Evolutionary conservation across 2,113 vertebrate species (phyloP).

Genomic region (Equus przewalskii): DNA sequence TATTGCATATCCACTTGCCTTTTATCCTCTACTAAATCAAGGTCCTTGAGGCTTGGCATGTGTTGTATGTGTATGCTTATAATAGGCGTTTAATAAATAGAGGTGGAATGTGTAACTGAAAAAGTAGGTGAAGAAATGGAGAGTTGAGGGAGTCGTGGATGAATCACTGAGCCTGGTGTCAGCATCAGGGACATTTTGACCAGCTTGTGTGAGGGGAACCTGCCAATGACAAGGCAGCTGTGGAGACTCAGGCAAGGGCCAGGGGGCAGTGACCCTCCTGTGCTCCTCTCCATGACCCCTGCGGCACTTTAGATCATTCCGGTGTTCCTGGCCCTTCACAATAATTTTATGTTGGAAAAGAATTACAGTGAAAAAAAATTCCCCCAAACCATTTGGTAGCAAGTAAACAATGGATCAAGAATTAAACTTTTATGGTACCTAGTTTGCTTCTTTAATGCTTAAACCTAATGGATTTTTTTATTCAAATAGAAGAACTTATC

Average conservation of each 20-base stretch:
- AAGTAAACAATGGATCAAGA: background rate
- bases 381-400: background rate
- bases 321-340: background rate
- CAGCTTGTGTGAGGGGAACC: background rate
- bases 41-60: background rate
- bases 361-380: background rate
- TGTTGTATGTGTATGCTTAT: background rate
- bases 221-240: background rate
- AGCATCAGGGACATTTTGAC: background rate
- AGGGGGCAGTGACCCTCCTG: too few relatives aligned
- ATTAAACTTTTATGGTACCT: background rate
- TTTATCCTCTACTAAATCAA: background rate
- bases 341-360: background rate
- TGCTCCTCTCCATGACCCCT: background rate
- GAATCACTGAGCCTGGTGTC: background rate
- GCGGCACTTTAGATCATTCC: background rate
- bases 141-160: background rate
- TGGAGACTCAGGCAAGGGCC: background rate
- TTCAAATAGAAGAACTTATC: background rate
- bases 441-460: slow-evolving; percentile 43
- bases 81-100: background rate
- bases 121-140: background rate
- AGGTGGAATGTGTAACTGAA: background rate
- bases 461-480: background rate
- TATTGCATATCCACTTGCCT: background rate